Conservation (phyloP, 64 coral and sea anemone genomes). For the Cladopsammia gracilis region DNA sequence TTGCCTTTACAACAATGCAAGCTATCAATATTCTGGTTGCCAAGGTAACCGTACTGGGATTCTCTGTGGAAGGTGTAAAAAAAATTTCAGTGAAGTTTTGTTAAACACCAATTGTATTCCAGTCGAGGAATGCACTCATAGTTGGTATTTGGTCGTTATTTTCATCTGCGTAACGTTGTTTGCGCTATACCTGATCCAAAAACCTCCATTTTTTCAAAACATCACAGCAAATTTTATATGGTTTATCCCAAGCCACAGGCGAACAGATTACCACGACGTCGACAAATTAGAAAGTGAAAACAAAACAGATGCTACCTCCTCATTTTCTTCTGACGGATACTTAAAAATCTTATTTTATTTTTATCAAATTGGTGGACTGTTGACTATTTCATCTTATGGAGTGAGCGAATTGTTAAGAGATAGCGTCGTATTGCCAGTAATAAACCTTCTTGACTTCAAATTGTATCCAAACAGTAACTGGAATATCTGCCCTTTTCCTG, state of each 20-base stretch:
- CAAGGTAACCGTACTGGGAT: constrained; percentile 52
- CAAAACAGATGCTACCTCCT: background rate
- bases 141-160: constrained; percentile 1
- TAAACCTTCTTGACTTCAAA: constrained; percentile 27
- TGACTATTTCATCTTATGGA: background rate
- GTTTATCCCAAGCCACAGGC: background rate
- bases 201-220: constrained; percentile 30
- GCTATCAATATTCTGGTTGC: constrained; percentile 43
- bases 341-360: constrained; percentile 73
- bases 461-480: background rate
- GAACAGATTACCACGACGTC: background rate
- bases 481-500: constrained; percentile 37
- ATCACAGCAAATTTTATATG: background rate
- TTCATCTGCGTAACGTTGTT: background rate
- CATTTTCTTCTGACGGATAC: constrained; percentile 29
- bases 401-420: background rate
- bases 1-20: background rate
- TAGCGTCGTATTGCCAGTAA: background rate
- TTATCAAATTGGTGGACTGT: constrained; percentile 56
- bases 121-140: background rate
- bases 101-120: background rate
- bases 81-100: constrained; percentile 23
- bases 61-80: constrained; percentile 43
- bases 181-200: constrained; percentile 9
- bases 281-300: background rate